Evolutionary conservation across 2,797 vertebrate genomes (phyloP).

Genomic region (Rhinatrema bivittatum): DNA sequence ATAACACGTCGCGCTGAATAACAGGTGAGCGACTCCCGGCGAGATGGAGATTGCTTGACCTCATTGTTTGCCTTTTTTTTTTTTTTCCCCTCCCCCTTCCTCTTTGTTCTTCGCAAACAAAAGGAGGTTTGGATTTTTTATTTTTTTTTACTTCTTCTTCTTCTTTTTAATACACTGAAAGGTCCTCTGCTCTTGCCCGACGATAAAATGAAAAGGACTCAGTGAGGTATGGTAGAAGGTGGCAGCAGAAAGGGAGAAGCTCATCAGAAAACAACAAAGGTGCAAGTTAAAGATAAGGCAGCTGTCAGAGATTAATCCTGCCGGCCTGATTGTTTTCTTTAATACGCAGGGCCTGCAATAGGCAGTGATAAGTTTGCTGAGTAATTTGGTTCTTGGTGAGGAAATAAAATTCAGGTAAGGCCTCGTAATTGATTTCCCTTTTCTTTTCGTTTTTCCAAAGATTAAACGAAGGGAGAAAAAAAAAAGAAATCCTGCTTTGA

Average conservation of each 20-base stretch:
- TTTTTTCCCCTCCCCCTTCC: conserved; percentile 24
- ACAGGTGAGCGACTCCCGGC: conserved; percentile 98
- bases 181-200: conserved; percentile 85
- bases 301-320: conserved; percentile 99
- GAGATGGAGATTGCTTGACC: conserved; percentile 97
- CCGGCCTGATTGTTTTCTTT: conserved; percentile 99
- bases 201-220: conserved; percentile 98
- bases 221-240: conserved; percentile 98
- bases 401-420: conserved; percentile 99
- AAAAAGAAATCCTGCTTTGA: conserved; percentile 67
- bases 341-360: conserved; percentile 97
- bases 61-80: conserved; percentile 95
- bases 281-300: conserved; percentile 99
- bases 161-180: conserved; percentile 99
- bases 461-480: conserved; percentile 61
- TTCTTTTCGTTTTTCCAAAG: conserved; percentile 78
- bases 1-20: conserved; percentile 87
- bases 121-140: too few species aligned
- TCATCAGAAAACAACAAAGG: conserved; percentile 99
- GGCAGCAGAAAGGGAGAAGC: conserved; percentile 86
- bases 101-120: conserved; percentile 99
- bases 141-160: too few species aligned
- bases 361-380: conserved; percentile 99
- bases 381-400: conserved; percentile 98
- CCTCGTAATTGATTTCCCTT: conserved; percentile 96